These are phyloP conservation scores for Poecilus cupreus DNA, from an alignment of 2,888 invertebrate genomes.

Conservation along the genomic window DNA sequence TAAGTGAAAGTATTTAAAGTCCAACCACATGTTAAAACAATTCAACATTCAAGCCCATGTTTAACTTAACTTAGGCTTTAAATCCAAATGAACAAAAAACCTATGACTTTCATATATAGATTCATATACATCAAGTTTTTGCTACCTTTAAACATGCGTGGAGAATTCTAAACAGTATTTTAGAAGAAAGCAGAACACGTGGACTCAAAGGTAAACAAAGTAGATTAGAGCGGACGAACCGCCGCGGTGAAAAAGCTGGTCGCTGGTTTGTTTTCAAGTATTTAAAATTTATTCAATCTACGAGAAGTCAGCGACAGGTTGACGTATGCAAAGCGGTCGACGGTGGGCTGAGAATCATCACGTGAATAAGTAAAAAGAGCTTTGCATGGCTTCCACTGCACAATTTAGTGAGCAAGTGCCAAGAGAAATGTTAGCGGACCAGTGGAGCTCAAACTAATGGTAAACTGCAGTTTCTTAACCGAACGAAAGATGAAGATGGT, in stretches of 20 bases:
- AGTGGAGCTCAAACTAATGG: too few species aligned
- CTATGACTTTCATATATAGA: not conserved
- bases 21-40: not conserved
- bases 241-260: not conserved
- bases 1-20: constrained; percentile 5
- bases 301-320: constrained; percentile 13
- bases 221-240: too few species aligned
- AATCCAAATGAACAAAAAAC: not conserved
- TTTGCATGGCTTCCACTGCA: too few species aligned
- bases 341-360: not conserved
- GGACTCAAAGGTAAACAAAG: too few species aligned
- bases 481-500: too few species aligned
- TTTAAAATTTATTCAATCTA: constrained; percentile 30
- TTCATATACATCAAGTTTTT: not conserved
- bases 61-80: not conserved
- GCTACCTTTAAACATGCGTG: not conserved
- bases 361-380: too few species aligned
- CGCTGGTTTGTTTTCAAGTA: too few species aligned
- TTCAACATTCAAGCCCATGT: not conserved
- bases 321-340: constrained; percentile 8
- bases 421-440: too few species aligned
- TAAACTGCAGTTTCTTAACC: too few species aligned
- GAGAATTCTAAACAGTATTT: not conserved
- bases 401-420: too few species aligned
- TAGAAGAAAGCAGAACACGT: not conserved